Conservation (phyloP, 1,140 invertebrate genomes). For the Aplysia californica region DNA sequence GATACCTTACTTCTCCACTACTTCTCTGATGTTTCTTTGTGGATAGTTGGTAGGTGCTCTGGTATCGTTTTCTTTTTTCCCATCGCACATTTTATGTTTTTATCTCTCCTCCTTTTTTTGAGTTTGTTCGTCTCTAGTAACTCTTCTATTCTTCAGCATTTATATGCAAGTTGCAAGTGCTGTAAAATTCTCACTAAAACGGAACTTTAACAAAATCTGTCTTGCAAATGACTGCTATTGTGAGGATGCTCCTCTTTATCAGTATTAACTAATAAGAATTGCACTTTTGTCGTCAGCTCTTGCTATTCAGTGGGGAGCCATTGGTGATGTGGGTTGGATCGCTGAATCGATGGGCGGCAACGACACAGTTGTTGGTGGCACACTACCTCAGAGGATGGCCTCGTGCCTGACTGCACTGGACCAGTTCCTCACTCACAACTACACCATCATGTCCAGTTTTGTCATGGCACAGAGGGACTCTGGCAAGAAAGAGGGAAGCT, state of each 20-base stretch:
- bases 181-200: too few species aligned
- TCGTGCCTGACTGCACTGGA: constrained; percentile 90
- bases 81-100: too few species aligned
- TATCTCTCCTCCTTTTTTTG: too few species aligned
- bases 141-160: neutral
- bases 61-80: too few species aligned
- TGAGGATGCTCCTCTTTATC: too few species aligned
- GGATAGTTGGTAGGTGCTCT: too few species aligned
- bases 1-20: too few species aligned
- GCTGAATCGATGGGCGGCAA: constrained; percentile 88
- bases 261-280: neutral
- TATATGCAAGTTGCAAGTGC: neutral
- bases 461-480: constrained; percentile 79
- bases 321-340: constrained; percentile 95
- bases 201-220: too few species aligned
- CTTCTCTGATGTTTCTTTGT: too few species aligned
- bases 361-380: constrained; percentile 92
- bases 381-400: constrained; percentile 89
- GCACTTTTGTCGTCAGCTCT: constrained; percentile 68
- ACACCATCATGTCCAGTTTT: constrained; percentile 87
- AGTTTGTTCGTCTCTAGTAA: too few species aligned
- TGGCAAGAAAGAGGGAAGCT: constrained; percentile 24
- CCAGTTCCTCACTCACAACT: constrained; percentile 85
- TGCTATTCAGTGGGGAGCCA: constrained; percentile 97
- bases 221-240: neutral